phyloP scores from a whole-genome alignment of 1,140 invertebrate species.

The Eufriesea mexicana region DNA sequence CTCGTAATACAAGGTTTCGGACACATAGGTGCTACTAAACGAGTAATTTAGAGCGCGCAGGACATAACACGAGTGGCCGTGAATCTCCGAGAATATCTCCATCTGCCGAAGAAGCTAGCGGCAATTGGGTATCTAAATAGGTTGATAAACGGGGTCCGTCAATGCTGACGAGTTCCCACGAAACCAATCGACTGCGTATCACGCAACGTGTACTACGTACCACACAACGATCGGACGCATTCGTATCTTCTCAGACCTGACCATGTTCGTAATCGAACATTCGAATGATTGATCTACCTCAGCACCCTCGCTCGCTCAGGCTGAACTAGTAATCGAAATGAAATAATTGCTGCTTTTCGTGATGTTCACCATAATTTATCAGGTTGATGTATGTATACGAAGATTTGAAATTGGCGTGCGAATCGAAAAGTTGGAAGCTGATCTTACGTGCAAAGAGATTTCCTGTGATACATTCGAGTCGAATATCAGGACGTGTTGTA shows the following conservation, averaged over 20 bases:
- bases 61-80: constrained; percentile 40
- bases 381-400: no score
- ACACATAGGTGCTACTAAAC: constrained; percentile 13
- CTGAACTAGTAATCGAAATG: background rate
- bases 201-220: constrained; percentile 59
- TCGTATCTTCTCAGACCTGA: constrained; percentile 45
- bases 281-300: constrained; percentile 12
- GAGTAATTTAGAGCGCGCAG: constrained; percentile 44
- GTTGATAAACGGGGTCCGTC: constrained; percentile 74
- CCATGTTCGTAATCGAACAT: constrained; percentile 18
- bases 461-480: no score
- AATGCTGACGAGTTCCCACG: constrained; percentile 72
- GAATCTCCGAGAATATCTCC: constrained; percentile 63
- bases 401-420: background rate
- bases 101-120: constrained; percentile 55
- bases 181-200: constrained; percentile 69
- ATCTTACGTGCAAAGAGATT: no score
- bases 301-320: background rate
- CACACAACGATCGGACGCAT: constrained; percentile 69
- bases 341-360: background rate
- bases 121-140: constrained; percentile 70
- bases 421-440: background rate
- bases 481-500: no score
- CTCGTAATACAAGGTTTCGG: constrained; percentile 23
- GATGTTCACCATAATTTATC: background rate